Conservation (phyloP, 2,113 vertebrate genomes). For the Pontoporia blainvillei region DNA sequence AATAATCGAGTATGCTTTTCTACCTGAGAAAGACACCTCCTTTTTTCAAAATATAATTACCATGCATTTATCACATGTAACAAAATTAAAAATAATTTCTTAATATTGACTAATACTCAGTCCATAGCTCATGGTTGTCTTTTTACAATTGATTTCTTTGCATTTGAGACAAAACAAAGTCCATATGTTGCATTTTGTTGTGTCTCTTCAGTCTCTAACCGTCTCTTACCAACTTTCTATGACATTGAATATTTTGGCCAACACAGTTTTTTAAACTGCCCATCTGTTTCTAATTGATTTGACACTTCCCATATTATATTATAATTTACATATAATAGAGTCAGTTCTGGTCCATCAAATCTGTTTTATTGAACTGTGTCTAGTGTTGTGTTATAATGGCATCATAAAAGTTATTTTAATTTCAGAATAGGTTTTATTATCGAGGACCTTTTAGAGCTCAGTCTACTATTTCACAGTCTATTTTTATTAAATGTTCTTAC, state of each 20-base stretch:
- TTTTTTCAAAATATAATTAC: not conserved
- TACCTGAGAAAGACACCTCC: not conserved
- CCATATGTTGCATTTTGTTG: not conserved
- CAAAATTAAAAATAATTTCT: not conserved
- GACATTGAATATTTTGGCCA: not conserved
- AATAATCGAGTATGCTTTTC: not conserved
- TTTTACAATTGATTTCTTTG: not conserved
- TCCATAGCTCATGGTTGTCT: not conserved
- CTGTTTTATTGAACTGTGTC: not conserved
- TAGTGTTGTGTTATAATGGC: not conserved
- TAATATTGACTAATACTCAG: not conserved
- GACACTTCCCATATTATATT: not conserved
- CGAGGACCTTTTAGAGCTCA: not conserved
- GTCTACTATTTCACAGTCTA: not conserved
- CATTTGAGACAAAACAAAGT: not conserved
- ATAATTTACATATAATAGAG: not conserved
- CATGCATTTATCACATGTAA: not conserved
- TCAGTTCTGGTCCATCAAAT: constrained; percentile 3
- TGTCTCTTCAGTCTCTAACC: not conserved
- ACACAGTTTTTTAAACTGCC: not conserved
- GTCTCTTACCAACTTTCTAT: not conserved
- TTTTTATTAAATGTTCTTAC: constrained; percentile 1
- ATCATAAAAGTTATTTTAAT: not conserved
- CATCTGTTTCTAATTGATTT: constrained; percentile 1
- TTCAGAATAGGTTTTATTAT: constrained; percentile 35